A percentile compares a stretch with the other conserved stretches of the same genome.
These are phyloP conservation scores for Sebastes ruberrimus DNA, from an alignment of 2,797 vertebrate species.

Conservation along the genomic window DNA sequence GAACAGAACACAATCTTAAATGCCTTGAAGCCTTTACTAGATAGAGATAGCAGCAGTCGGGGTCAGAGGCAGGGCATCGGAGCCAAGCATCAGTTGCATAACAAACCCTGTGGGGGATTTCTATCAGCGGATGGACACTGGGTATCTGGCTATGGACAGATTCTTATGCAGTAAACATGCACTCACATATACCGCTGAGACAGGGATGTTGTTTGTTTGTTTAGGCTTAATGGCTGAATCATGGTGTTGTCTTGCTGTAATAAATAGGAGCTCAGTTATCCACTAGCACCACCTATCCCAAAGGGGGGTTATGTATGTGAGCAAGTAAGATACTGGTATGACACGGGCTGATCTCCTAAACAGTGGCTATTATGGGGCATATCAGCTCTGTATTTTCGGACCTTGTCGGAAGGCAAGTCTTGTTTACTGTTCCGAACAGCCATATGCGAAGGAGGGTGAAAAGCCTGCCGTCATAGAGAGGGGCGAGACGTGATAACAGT, in stretches of 20 bases:
- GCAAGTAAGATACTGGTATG: neutral
- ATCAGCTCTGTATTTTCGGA: neutral
- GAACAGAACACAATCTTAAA: constrained; percentile 24
- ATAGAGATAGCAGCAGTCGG: constrained; percentile 34
- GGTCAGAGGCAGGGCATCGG: constrained; percentile 69
- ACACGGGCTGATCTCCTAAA: neutral
- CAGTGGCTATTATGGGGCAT: neutral
- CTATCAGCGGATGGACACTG: constrained; percentile 67
- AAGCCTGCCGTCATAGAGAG: neutral
- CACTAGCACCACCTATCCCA: neutral
- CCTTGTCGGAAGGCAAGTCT: neutral
- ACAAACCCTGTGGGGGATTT: constrained; percentile 66
- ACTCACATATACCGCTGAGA: neutral
- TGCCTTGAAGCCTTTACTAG: constrained; percentile 25
- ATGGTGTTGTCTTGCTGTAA: neutral
- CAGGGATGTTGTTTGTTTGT: constrained; percentile 13
- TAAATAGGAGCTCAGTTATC: neutral
- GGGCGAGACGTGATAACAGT: neutral
- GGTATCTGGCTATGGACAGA: constrained; percentile 35
- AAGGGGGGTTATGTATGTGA: neutral
- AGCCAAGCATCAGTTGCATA: constrained; percentile 67
- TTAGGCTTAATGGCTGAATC: neutral
- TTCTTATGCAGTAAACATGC: constrained; percentile 39
- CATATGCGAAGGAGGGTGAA: neutral
- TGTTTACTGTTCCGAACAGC: neutral